These are phyloP conservation scores for Ectemnius lituratus DNA, from an alignment of 2,888 invertebrate species.

Conservation along the genomic window DNA sequence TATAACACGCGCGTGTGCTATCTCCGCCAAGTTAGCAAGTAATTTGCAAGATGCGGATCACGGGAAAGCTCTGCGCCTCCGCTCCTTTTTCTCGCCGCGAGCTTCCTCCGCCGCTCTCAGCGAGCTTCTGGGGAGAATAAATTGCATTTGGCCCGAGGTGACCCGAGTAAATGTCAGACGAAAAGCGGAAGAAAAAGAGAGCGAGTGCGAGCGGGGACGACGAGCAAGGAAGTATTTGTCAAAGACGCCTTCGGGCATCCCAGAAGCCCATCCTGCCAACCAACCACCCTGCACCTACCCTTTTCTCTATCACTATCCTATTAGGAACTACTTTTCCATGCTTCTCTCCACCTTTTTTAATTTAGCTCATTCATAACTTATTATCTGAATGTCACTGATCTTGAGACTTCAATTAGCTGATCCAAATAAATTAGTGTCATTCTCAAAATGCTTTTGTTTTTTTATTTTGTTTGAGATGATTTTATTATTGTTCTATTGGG, in stretches of 20 bases:
- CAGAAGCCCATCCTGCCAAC: constrained; percentile 30
- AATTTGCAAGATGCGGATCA: constrained; percentile 45
- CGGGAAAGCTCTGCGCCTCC: constrained; percentile 7
- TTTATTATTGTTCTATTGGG: too few species aligned
- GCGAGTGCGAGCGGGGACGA: constrained; percentile 9
- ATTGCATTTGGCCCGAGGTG: constrained; percentile 52
- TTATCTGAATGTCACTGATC: too few species aligned
- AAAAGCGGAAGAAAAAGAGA: constrained; percentile 28
- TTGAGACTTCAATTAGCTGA: too few species aligned
- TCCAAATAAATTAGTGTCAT: too few species aligned
- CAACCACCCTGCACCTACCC: constrained; percentile 18
- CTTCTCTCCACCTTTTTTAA: too few species aligned
- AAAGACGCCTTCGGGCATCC: constrained; percentile 47
- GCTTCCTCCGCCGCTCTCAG: background rate
- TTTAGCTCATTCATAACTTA: too few species aligned
- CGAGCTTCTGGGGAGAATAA: constrained; percentile 39
- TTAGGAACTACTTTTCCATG: too few species aligned
- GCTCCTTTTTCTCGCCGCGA: constrained; percentile 35
- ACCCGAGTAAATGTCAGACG: constrained; percentile 51
- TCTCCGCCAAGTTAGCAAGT: constrained; percentile 43
- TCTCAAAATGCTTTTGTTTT: too few species aligned
- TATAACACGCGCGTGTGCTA: constrained; percentile 18
- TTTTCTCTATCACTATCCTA: background rate
- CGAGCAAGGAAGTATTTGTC: constrained; percentile 51
- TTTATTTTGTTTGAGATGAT: too few species aligned